Base-by-base conservation (phyloP, 2,888 invertebrate genomes). In the Agonum fuliginosum region DNA sequence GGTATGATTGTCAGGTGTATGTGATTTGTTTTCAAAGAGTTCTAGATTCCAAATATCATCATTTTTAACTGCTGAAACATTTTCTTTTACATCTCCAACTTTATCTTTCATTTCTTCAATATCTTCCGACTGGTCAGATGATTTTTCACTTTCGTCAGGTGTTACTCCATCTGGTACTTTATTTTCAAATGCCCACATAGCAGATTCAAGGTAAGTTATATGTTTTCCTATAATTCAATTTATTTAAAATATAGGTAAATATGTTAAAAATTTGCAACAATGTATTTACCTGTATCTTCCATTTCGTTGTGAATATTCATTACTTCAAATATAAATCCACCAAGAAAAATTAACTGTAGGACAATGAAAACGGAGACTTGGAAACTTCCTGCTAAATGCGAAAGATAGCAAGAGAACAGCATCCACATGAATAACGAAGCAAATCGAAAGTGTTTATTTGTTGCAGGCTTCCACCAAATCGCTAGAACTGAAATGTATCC, bases 351-450 rank as follows among this genome's bases (percentile, higher is more conserved):
- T 2, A 89, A 84, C 87, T 94, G 93, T 0, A 95, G 87, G 0
- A 91, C 80, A 14, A 93, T 87, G 85, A 96, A 94, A 14, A 93
- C 90, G 58, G 94, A 91, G n/a, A 95, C 91, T 86, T 95, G 92
- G 43, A 94, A 90, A 0, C 92, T 89, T 0, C 95, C 95, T 1
- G 94, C 90, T 37, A 93, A 89, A 81, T 94, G 93, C 54, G 95
- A 93, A 8, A 94, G 82, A 83, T 93, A 95, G 80, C 95, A 91
- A 17, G 94, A 91, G 30, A 95, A 86, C 2, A 94, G 88, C 10
- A 95, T 87, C 97, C 97, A 97, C 19, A 94, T 86, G 0, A 90
- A 86, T 80, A 92, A 91, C 0, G 96, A 93, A 6, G 91, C 90
- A 67, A 92, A 89, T 43, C 93, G 91, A 83, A 95, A 93, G 73